These are phyloP conservation scores for Netelia virgata DNA, from an alignment of 2,888 invertebrate species.

Conservation along the genomic window DNA sequence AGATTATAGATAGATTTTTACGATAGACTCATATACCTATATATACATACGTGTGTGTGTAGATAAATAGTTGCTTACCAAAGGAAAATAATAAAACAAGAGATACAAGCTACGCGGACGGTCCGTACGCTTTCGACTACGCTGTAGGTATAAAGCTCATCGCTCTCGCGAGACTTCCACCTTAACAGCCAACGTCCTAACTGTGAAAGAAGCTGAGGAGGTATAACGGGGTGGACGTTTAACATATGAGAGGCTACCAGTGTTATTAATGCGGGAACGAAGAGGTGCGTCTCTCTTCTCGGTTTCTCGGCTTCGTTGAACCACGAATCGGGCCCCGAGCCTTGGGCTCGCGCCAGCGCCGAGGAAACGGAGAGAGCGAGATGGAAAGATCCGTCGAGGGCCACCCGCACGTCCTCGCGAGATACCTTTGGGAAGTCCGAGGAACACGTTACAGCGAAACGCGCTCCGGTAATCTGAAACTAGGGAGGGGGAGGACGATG, in stretches of 20 bases:
- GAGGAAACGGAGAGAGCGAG: conserved; percentile 41
- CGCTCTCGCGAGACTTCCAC: conserved; percentile 52
- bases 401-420: conserved; percentile 61
- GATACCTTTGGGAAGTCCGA: conserved; percentile 24
- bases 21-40: neutral
- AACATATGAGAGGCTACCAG: conserved; percentile 85
- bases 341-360: neutral
- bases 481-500: conserved; percentile 72
- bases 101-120: conserved; percentile 1
- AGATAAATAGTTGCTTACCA: neutral
- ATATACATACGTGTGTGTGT: neutral
- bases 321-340: conserved; percentile 70
- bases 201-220: conserved; percentile 68
- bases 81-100: neutral
- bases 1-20: too few relatives aligned
- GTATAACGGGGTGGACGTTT: conserved; percentile 82
- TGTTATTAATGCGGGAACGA: conserved; percentile 83
- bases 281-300: conserved; percentile 76
- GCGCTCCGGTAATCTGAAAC: conserved; percentile 80
- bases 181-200: conserved; percentile 38
- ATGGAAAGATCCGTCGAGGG: conserved; percentile 24
- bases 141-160: conserved; percentile 68
- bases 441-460: conserved; percentile 55
- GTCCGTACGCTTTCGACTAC: conserved; percentile 45
- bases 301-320: conserved; percentile 75